Base-by-base conservation (phyloP, 2,888 invertebrate genomes). In the Punctoribates punctum region DNA sequence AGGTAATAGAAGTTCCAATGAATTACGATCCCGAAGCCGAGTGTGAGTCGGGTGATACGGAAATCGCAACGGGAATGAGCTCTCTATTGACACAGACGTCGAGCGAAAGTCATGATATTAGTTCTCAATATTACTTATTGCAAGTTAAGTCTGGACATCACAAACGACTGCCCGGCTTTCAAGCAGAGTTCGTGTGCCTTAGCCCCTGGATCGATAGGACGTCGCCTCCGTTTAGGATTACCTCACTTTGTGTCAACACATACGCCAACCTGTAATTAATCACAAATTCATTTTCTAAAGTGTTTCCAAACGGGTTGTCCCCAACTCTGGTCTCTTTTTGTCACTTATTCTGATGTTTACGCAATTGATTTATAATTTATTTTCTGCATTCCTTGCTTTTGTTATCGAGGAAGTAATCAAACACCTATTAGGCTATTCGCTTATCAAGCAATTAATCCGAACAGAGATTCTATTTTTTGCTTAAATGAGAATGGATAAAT, bases 81-180 rank as follows among this genome's bases (percentile, higher is more conserved):
- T 73, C 79, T 77, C 34, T 73, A 3, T 34, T 60, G 23, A 57
- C 72, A 42, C 75, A 78, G 46, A 29, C 67, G 8, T 72, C 74
- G 8, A 74, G 46, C 42, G 77, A 77, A 38, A 70, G 70, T 29
- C 60, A 75, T 25, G 75, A 74, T 15, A 60, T 25, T 20, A 48
- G 72, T 29, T 74, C 62, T n/a, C 13, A 38, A 15, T 57, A 73
- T 79, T 81, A 79, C 77, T 81, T 86, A 78, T 85, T 91, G 77
- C 88, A 88, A 84, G 91, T 93, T 75, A 88, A 90, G 82, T 84
- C 88, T 74, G 94, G 94, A 51, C 86, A 88, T 78, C 89, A 91
- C 83, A 92, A 95, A 83, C 91, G 96, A 85, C 89, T 91, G 57
- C 88, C 96, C n/a, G 99, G 98, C 80, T 99, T 96, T 88, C 97